Conservation (phyloP, 2,797 vertebrate species). For the Cheirogaleus major region DNA sequence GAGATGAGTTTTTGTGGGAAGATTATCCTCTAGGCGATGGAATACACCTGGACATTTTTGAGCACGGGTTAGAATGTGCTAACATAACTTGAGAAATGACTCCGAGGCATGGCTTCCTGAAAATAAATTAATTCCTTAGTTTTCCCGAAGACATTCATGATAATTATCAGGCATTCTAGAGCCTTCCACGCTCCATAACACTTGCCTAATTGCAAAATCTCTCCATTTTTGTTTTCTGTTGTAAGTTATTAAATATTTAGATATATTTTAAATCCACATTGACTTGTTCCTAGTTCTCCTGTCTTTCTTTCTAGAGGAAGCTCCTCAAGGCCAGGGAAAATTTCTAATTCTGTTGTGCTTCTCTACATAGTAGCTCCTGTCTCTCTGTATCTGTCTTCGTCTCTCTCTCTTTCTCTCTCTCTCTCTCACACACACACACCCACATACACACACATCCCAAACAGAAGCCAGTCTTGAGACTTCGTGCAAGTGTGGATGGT, state of each 20-base stretch:
- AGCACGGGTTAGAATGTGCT: not conserved
- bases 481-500: not conserved
- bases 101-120: not conserved
- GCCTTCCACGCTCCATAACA: not conserved
- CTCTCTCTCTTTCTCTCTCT: not conserved
- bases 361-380: not conserved
- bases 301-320: not conserved
- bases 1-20: not conserved
- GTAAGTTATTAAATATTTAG: not conserved
- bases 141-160: slow-evolving; percentile 12
- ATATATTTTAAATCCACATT: not conserved
- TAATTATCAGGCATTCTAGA: slow-evolving; percentile 39
- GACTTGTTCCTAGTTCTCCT: not conserved
- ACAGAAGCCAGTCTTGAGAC: not conserved
- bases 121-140: slow-evolving; percentile 47
- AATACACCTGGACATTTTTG: not conserved
- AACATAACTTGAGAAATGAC: slow-evolving; percentile 5
- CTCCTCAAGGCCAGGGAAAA: not conserved
- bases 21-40: not conserved
- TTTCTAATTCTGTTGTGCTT: not conserved
- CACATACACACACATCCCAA: not conserved
- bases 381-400: not conserved
- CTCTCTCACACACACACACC: not conserved
- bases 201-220: not conserved
- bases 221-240: not conserved